Conservation (phyloP, 2,797 vertebrate species). For the Oryzias sinensis region DNA sequence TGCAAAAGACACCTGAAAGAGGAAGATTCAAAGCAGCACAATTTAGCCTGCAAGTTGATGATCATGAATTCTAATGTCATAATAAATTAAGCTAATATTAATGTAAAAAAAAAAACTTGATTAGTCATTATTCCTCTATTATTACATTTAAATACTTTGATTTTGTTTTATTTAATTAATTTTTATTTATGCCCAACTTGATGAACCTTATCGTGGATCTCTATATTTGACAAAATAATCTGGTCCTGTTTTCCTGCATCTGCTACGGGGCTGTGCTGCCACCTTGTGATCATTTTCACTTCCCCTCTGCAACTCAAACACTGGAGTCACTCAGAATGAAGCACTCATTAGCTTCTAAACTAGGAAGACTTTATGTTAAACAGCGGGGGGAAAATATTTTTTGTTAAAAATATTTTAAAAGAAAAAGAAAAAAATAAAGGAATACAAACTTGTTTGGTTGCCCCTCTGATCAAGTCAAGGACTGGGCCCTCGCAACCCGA, state of each 20-base stretch:
- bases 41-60: too few relatives aligned
- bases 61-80: too few relatives aligned
- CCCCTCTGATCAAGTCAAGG: conserved; percentile 76
- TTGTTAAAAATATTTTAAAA: neutral
- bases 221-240: neutral
- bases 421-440: conserved; percentile 24
- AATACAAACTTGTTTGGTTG: conserved; percentile 69
- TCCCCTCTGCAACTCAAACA: neutral
- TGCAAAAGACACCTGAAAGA: too few relatives aligned
- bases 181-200: too few relatives aligned
- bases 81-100: too few relatives aligned
- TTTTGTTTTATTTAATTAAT: too few relatives aligned
- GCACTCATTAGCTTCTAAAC: neutral
- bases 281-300: conserved; percentile 46
- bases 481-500: conserved; percentile 75
- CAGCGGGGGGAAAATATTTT: too few relatives aligned
- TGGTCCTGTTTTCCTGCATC: neutral
- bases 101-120: too few relatives aligned
- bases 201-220: too few relatives aligned
- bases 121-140: too few relatives aligned
- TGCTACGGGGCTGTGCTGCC: conserved; percentile 28
- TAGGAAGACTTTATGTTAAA: neutral
- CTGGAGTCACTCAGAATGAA: neutral
- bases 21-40: too few relatives aligned
- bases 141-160: too few relatives aligned